These are phyloP conservation scores for Mormyrus proboscirostris DNA, from an alignment of 2,797 vertebrate genomes.

Conservation along the genomic window DNA sequence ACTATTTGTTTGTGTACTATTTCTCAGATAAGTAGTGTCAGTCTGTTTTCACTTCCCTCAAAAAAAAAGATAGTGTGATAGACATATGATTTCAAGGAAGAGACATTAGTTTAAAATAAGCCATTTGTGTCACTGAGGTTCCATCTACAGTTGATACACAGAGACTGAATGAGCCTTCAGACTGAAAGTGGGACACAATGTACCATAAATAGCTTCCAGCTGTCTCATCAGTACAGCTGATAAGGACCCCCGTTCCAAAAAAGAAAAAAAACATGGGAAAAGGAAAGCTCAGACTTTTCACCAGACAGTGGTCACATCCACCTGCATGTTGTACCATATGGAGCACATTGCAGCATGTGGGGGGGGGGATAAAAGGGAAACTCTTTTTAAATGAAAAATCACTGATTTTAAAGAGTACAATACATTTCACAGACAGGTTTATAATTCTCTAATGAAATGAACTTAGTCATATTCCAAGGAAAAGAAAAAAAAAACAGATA, in stretches of 20 bases:
- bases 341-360: neutral
- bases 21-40: neutral
- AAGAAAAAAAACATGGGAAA: neutral
- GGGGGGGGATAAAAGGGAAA: neutral
- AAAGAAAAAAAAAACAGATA: neutral
- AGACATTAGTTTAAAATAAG: conserved; percentile 1
- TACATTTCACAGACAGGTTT: neutral
- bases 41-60: neutral
- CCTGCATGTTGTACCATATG: neutral
- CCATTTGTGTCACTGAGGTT: conserved; percentile 40
- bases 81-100: neutral
- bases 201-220: conserved; percentile 79
- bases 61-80: neutral
- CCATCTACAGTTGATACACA: conserved; percentile 56
- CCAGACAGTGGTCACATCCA: neutral
- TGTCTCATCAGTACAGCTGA: conserved; percentile 72
- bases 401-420: neutral
- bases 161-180: conserved; percentile 33
- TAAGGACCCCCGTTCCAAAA: conserved; percentile 60
- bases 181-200: conserved; percentile 40
- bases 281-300: neutral
- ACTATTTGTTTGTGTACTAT: neutral
- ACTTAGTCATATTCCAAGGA: neutral
- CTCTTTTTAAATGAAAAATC: neutral
- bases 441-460: neutral